Conservation (phyloP, 1,140 invertebrate species). For the Marisa cornuarietis region DNA sequence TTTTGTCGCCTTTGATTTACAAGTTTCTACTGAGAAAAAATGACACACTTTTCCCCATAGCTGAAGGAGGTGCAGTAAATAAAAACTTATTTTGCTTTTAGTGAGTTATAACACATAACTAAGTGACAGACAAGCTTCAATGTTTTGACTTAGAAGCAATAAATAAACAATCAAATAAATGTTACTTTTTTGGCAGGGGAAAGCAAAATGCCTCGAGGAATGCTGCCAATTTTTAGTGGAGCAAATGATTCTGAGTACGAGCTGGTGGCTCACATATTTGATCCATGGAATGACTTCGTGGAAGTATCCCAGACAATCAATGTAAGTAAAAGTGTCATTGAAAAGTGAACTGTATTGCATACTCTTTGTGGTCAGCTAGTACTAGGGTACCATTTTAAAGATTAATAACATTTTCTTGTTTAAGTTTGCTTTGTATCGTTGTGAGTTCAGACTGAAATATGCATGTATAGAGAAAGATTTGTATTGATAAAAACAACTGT, state of each 20-base stretch:
- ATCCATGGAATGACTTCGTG: slow-evolving; percentile 10
- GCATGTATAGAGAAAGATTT: no score
- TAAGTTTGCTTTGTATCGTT: no score
- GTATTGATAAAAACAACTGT: background rate
- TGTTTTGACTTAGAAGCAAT: background rate
- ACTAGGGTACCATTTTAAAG: no score
- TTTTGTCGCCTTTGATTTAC: background rate
- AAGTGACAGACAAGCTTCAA: background rate
- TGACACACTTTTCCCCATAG: background rate
- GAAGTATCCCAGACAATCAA: background rate
- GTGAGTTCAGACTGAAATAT: no score
- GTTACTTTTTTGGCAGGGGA: background rate
- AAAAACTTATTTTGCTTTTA: no score
- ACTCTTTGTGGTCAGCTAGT: no score
- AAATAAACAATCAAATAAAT: background rate
- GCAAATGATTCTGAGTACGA: background rate
- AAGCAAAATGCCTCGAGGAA: slow-evolving; percentile 10
- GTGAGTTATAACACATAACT: background rate
- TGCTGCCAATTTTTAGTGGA: background rate
- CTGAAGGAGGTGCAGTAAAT: background rate
- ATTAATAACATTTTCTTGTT: no score
- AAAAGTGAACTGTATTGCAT: no score
- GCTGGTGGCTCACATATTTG: slow-evolving; percentile 8
- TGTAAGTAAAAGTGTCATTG: background rate
- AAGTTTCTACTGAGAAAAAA: slow-evolving; percentile 13